Base-by-base conservation (phyloP, 2,888 invertebrate genomes). In the Ichneumoninae sp. region DNA sequence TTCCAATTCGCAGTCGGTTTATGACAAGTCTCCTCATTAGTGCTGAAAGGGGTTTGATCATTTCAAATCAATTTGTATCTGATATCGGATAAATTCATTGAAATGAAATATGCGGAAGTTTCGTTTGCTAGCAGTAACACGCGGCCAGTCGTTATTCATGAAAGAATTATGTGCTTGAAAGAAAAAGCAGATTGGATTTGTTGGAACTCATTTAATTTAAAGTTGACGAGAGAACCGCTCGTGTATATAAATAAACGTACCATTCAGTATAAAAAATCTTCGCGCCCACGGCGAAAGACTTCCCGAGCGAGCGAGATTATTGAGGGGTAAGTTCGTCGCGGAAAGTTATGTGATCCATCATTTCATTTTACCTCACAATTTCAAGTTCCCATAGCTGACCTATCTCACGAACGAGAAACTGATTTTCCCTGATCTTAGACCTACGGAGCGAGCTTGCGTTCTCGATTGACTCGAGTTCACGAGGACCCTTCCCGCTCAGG, bases 331-430 rank as follows among this genome's bases (percentile, higher is more conserved):
- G 73, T 68, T 78, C 19, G 10, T 7, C 16, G 33, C 19, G 52
- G 83, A 60, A 75, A 85, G 83, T 83, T 57, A 73, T 70, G 70
- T 83, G 81, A 85, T 80, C 80, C 83, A 54, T 77, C 80, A 75
- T 77, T 83, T 47, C 50, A 78, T 80, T 85, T 69, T 19, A 69
- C 76, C 66, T 69, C 30, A 33, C 33, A 57, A 74, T 78, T 69
- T 16, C 44, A 77, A 85, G 70, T 85, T 86, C 68, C 60, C n/a
- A 16, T 50, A 19, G 77, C 13, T 50, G 70, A 33, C 47, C 52
- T 8, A 30, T 40, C 22, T 40, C 40, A 70, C 47, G 60, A 52
- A 8, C 54, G 66, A 57, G n/a, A 65, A 76, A 74, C 73, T 71
- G 81, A 79, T 86, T 83, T 76, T 16, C n/a, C 30, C 7, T 33